Evolutionary conservation across 2,888 invertebrate genomes (phyloP), one percentile per base, ranked within the genome.

Genomic region (Chrysolina americana): DNA sequence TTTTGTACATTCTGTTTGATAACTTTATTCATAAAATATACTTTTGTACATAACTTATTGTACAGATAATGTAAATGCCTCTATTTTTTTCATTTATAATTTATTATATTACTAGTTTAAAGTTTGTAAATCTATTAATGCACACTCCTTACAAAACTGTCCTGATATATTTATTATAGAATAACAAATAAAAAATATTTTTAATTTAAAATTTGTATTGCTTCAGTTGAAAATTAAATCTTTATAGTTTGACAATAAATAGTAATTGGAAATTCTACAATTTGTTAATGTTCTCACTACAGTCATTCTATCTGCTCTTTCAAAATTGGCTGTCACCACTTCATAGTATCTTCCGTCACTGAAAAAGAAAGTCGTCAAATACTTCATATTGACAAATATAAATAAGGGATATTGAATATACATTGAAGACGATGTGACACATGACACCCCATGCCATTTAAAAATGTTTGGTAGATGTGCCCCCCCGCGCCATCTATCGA

Each of bases 281-380:
- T 97, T 98, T 77, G 98, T 99, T 3, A 97, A 96, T 2, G 99
- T 98, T 73, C 99, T 91, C 0, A 99, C 99, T 11, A 99, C 98
- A 0, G 98, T 98, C 81, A 93, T 93, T 80, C 99, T 92, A 89
- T 99, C 99, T 0, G 99, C 99, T 83, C 99, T 92, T 89, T 99
- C 99, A 88, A 99, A 99, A 89, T 99, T 99, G 0, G 99, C 99
- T 88, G 99, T 98, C 47, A 98, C 98, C 81, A 99, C 95, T 89
- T 99, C 99, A 87, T 98, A 99, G 89, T 99, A 99, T 75, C 99
- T 95, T 0, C 99, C 99, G 87, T 99, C 99, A 86, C 98, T 96
- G 89, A 65, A 89, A 90, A 65, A 70, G 44, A 36, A 36, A 36
- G 36, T 36, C 6, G 8, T 6, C 36, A 36, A 36, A 36, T 36